phyloP scores from a whole-genome alignment of 2,888 invertebrate species.

The Cremastinae sp. region DNA sequence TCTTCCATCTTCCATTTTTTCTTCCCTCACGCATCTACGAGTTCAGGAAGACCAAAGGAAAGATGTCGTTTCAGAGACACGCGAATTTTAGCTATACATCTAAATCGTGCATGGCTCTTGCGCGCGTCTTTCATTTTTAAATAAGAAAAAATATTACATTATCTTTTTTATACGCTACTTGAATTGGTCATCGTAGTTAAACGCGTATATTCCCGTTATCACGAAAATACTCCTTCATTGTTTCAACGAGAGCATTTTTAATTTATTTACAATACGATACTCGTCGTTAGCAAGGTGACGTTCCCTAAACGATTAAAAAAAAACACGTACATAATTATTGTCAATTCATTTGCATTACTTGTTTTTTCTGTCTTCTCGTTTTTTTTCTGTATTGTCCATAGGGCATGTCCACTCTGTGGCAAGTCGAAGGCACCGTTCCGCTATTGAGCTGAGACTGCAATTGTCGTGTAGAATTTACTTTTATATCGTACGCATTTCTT shows the following conservation, averaged over 20 bases:
- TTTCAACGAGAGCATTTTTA: slow-evolving; percentile 46
- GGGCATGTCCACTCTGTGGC: slow-evolving; percentile 73
- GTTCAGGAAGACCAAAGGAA: slow-evolving; percentile 22
- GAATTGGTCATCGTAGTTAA: slow-evolving; percentile 67
- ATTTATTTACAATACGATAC: slow-evolving; percentile 76
- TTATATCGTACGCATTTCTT: slow-evolving; percentile 16
- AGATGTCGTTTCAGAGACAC: slow-evolving; percentile 53
- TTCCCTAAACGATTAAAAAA: slow-evolving; percentile 62
- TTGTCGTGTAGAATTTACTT: slow-evolving; percentile 50
- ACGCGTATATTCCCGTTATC: slow-evolving; percentile 65
- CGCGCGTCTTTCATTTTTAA: slow-evolving; percentile 64
- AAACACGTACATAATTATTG: slow-evolving; percentile 66
- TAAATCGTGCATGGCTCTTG: slow-evolving; percentile 58
- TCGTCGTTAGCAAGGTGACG: slow-evolving; percentile 74
- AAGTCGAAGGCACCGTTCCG: slow-evolving; percentile 78
- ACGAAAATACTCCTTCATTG: slow-evolving; percentile 59
- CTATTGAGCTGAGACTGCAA: slow-evolving; percentile 71
- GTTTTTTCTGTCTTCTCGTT: slow-evolving; percentile 9
- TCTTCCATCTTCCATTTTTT: not conserved
- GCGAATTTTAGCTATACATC: slow-evolving; percentile 56
- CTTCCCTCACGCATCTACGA: not conserved
- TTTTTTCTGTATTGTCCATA: slow-evolving; percentile 43
- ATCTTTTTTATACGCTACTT: slow-evolving; percentile 65
- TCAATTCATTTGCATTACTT: slow-evolving; percentile 63
- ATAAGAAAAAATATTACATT: slow-evolving; percentile 69